A percentile compares a stretch with the other conserved stretches of the same genome.
Evolutionary conservation across 2,113 vertebrate genomes (phyloP).

Genomic region (Notothenia coriiceps): DNA sequence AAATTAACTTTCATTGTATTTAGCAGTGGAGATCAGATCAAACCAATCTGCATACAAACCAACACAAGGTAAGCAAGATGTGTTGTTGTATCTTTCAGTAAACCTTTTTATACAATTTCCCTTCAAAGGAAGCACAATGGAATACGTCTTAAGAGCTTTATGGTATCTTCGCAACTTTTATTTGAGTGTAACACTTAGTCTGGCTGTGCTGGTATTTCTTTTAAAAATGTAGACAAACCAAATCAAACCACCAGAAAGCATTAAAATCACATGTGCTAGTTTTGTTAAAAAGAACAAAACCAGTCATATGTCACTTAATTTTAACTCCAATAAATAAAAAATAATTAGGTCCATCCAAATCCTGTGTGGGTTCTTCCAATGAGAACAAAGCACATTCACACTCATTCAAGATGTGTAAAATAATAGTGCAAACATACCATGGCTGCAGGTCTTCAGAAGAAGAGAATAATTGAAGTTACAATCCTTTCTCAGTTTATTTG

Average conservation of each 20-base stretch:
- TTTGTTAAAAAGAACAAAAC: background rate
- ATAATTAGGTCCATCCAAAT: background rate
- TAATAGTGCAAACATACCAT: constrained; percentile 63
- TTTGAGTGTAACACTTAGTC: too few relatives aligned
- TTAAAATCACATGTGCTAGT: background rate
- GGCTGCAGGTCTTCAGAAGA: constrained; percentile 8
- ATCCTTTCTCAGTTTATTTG: background rate
- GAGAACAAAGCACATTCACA: background rate
- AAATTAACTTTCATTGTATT: background rate
- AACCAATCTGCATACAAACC: background rate
- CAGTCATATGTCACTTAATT: background rate
- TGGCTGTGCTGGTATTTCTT: too few relatives aligned
- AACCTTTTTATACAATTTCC: too few relatives aligned
- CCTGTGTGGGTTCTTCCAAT: background rate
- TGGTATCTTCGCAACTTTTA: too few relatives aligned
- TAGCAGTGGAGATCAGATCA: background rate
- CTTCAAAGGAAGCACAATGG: too few relatives aligned
- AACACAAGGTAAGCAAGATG: background rate
- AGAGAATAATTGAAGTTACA: background rate
- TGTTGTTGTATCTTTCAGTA: too few relatives aligned
- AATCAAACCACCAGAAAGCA: constrained; percentile 33
- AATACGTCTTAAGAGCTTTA: too few relatives aligned
- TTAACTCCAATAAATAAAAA: background rate
- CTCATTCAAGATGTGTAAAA: background rate
- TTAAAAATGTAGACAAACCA: too few relatives aligned